These are phyloP conservation scores for Acleris laterana DNA, from an alignment of 2,888 invertebrate species.

Conservation along the genomic window DNA sequence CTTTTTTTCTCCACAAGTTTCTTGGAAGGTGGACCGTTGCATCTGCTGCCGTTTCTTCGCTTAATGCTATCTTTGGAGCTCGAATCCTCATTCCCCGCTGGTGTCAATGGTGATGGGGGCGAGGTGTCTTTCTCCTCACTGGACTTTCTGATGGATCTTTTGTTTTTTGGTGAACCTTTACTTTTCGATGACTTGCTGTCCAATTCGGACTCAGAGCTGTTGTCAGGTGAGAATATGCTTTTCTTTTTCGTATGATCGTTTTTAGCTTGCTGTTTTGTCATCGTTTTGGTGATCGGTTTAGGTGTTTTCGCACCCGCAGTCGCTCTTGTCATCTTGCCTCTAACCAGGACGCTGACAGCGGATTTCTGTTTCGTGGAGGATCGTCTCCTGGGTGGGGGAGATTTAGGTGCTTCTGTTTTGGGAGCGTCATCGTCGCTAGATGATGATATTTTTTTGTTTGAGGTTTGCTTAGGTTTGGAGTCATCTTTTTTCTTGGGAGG, in stretches of 20 bases:
- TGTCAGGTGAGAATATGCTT: slow-evolving; percentile 93
- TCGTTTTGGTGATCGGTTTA: slow-evolving; percentile 56
- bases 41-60: slow-evolving; percentile 63
- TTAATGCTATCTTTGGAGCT: slow-evolving; percentile 65
- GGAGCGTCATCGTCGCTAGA: slow-evolving; percentile 86
- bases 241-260: slow-evolving; percentile 83
- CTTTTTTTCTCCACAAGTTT: slow-evolving; percentile 70
- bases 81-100: slow-evolving; percentile 65
- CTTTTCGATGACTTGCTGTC: slow-evolving; percentile 69
- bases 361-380: slow-evolving; percentile 86
- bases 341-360: slow-evolving; percentile 85
- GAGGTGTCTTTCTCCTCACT: slow-evolving; percentile 67
- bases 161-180: slow-evolving; percentile 63
- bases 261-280: slow-evolving; percentile 33
- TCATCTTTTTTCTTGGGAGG: slow-evolving; percentile 65
- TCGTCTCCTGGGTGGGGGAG: slow-evolving; percentile 75
- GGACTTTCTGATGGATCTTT: slow-evolving; percentile 66
- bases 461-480: slow-evolving; percentile 61
- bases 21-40: slow-evolving; percentile 74
- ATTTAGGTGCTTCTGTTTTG: slow-evolving; percentile 69
- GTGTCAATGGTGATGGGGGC: slow-evolving; percentile 49
- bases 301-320: slow-evolving; percentile 74
- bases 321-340: slow-evolving; percentile 68
- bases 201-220: slow-evolving; percentile 79
- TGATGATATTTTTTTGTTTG: slow-evolving; percentile 77